Conservation (phyloP, 2,113 vertebrate species). For the Antigone vipio region DNA sequence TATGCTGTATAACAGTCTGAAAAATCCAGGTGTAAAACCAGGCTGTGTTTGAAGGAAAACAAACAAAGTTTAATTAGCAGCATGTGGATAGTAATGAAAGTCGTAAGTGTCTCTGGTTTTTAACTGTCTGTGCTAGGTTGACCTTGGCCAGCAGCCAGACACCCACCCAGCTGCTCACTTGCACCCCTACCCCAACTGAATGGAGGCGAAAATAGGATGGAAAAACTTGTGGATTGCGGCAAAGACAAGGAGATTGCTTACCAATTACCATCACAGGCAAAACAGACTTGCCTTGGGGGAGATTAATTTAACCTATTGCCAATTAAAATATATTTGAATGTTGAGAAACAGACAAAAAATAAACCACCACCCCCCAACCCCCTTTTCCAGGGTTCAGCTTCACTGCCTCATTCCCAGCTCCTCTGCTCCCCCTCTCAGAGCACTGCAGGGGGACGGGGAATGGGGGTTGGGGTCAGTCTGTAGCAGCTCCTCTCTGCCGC, state of each 20-base stretch:
- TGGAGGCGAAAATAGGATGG: not conserved
- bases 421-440: not conserved
- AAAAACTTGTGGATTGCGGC: not conserved
- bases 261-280: not conserved
- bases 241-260: not conserved
- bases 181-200: fast-evolving
- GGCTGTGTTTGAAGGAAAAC: not conserved
- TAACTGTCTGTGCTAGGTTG: not conserved
- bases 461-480: not conserved
- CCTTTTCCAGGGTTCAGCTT: too few species aligned
- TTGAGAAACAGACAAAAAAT: too few species aligned
- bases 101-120: fast-evolving
- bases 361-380: too few species aligned
- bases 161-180: not conserved
- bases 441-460: not conserved
- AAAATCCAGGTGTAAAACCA: not conserved
- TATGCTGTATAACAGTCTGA: not conserved
- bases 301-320: not conserved
- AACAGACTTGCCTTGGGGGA: not conserved
- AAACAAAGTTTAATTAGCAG: not conserved
- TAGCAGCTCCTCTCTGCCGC: not conserved
- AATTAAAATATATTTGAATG: not conserved
- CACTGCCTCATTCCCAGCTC: not conserved
- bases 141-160: not conserved
- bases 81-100: not conserved